These are phyloP conservation scores for Antitype chi DNA, from an alignment of 2,888 invertebrate species.

Conservation along the genomic window DNA sequence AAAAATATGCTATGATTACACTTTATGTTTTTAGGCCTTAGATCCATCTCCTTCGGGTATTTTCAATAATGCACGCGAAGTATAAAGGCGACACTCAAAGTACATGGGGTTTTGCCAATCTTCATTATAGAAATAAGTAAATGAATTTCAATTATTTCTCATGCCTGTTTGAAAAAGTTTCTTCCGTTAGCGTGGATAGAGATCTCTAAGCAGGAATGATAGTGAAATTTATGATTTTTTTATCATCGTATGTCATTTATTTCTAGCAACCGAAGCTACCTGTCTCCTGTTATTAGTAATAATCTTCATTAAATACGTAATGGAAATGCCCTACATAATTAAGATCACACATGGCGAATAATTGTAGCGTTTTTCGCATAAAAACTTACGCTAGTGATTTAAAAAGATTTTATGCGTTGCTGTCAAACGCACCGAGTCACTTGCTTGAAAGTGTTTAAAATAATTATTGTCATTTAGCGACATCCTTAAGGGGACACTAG, in stretches of 20 bases:
- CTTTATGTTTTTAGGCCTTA: too few species aligned
- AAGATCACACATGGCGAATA: not conserved
- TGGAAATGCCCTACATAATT: not conserved
- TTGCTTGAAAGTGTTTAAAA: slow-evolving; percentile 3
- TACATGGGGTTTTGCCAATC: too few species aligned
- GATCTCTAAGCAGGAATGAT: not conserved
- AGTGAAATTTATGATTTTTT: not conserved
- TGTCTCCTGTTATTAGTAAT: not conserved
- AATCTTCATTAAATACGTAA: not conserved
- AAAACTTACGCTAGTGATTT: slow-evolving; percentile 1
- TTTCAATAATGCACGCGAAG: too few species aligned
- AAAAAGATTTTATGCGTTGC: slow-evolving; percentile 4
- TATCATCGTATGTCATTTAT: not conserved
- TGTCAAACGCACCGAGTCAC: slow-evolving; percentile 10
- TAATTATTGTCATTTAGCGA: slow-evolving; percentile 15
- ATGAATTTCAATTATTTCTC: not conserved
- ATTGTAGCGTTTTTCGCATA: not conserved
- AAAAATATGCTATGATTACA: too few species aligned
- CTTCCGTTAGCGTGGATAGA: too few species aligned
- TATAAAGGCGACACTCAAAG: too few species aligned
- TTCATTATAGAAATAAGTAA: not conserved
- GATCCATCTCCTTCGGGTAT: too few species aligned
- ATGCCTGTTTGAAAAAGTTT: not conserved
- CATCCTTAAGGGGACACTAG: not conserved
- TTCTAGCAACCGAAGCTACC: not conserved